Evolutionary conservation across 2,888 invertebrate genomes (phyloP), one percentile per base, ranked within the genome.

Genomic region (Himalopsyche kuldschensis): DNA sequence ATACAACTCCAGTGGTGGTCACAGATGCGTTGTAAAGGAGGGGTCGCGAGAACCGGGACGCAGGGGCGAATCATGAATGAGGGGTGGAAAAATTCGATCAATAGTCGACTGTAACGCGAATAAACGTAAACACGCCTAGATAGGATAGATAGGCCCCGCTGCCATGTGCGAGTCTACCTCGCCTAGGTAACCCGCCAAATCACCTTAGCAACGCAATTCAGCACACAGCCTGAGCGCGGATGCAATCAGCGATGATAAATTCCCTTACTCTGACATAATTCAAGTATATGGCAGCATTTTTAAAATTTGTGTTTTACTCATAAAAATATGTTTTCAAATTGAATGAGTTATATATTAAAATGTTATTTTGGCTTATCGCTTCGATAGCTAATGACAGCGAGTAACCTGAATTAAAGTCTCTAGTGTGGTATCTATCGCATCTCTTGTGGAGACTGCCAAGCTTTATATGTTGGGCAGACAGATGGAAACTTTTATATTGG

Each of bases 31-130:
- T 69, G 24, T 17, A 35, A 20, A 17, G 35, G 6, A 32, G 80
- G 55, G 20, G 75, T 32, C 24, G 75, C 46, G n/a, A 41, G 27
- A 35, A 20, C 35, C 11, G 32, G 75, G 30, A 41, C 35, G 46
- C 63, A 15, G 24, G 15, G 81, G 75, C 48, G 63, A 55, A 55
- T 55, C 78, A 81, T 81, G 81, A 78, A 81, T 81, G 81, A 81
- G 81, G 81, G 81, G 76, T 55, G 81, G 75, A 81, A 81, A 81
- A 81, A 81, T 81, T 41, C 81, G 81, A 81, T 81, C 81, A 81
- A 81, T 81, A 81, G 55, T 55, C 55, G 55, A 55, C 55, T 55
- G 55, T 55, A 55, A 20, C 55, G 55, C 55, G 55, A 55, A 55
- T 55, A 41, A 81, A 81, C 81, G 77, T 81, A 81, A 81, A 81